These are phyloP conservation scores for Ceratina calcarata DNA, from an alignment of 1,140 invertebrate species.

Conservation along the genomic window DNA sequence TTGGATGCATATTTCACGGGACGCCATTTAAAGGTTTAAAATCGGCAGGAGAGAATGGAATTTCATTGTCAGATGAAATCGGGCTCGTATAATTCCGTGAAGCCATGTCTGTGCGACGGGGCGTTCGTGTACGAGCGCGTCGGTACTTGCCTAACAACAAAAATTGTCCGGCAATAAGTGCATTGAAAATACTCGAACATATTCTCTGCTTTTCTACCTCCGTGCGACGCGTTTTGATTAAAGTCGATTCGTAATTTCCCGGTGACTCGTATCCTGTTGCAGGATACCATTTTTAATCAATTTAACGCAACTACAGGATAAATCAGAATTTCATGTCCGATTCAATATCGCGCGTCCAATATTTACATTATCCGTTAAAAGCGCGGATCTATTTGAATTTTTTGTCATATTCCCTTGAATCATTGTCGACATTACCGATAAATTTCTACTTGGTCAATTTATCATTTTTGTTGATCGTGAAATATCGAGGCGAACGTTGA, in stretches of 20 bases:
- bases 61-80: neutral
- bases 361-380: too few species aligned
- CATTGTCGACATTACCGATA: too few species aligned
- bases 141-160: neutral
- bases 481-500: too few species aligned
- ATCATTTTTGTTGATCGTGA: too few species aligned
- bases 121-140: neutral
- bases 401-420: too few species aligned
- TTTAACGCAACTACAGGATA: neutral
- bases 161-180: neutral
- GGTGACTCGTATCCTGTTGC: neutral
- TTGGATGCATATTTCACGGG: neutral
- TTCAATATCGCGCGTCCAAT: too few species aligned
- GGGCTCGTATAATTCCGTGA: neutral
- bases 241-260: neutral
- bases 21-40: neutral
- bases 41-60: neutral
- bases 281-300: neutral
- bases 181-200: constrained; percentile 7
- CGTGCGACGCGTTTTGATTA: neutral
- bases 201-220: neutral
- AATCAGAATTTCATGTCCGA: neutral
- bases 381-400: too few species aligned
- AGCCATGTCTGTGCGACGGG: neutral
- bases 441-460: too few species aligned